A percentile compares a stretch with the other conserved stretches of the same genome.
phyloP scores from a whole-genome alignment of 35 echinoderm and acorn worm genomes.

The Hemicentrotus pulcherrimus region DNA sequence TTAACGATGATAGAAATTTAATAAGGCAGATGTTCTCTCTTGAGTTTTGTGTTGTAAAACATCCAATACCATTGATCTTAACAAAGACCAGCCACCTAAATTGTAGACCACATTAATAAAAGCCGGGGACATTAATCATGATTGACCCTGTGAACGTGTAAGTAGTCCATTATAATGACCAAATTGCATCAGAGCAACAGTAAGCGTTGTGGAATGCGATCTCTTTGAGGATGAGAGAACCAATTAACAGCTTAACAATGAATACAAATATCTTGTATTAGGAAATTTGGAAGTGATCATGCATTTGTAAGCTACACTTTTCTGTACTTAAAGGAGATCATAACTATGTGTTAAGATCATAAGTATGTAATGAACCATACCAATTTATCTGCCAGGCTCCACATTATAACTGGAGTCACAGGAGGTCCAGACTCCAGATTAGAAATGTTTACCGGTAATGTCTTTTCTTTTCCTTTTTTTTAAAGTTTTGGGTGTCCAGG shows the following conservation, averaged over 20 bases:
- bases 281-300: neutral
- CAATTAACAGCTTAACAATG: neutral
- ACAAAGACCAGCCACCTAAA: neutral
- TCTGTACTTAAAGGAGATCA: neutral
- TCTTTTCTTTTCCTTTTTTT: too few relatives aligned
- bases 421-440: too few relatives aligned
- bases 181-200: neutral
- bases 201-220: neutral
- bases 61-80: neutral
- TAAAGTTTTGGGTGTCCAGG: too few relatives aligned
- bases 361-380: neutral
- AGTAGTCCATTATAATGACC: neutral
- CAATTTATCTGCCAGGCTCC: too few relatives aligned
- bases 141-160: neutral
- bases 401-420: too few relatives aligned
- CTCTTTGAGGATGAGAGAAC: neutral
- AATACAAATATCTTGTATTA: neutral
- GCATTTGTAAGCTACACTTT: neutral
- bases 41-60: neutral
- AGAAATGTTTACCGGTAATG: too few relatives aligned
- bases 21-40: neutral
- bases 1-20: neutral
- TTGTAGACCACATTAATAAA: neutral
- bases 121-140: neutral
- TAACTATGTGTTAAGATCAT: neutral